Evolutionary conservation across 2,888 invertebrate genomes (phyloP).

Genomic region (Dioctria linearis): DNA sequence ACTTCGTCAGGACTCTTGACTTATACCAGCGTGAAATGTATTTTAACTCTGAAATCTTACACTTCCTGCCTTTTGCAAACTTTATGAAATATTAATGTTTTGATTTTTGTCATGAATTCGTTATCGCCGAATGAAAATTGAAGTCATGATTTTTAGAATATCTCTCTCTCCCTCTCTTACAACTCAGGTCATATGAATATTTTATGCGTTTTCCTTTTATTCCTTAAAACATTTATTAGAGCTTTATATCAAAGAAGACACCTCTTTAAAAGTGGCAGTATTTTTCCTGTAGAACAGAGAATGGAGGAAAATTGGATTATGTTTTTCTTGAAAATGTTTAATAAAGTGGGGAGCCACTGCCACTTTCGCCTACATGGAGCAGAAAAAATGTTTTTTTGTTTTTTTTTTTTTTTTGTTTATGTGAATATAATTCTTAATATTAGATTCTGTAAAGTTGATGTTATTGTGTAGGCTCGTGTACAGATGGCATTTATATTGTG

Average conservation of each 20-base stretch:
- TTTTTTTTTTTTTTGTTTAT: too few species aligned
- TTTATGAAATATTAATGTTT: slow-evolving; percentile 48
- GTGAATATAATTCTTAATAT: too few species aligned
- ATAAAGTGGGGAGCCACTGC: too few species aligned
- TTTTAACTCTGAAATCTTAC: slow-evolving; percentile 22
- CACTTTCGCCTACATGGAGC: too few species aligned
- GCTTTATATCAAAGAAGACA: slow-evolving; percentile 5
- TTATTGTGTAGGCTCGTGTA: too few species aligned
- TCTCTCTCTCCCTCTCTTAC: not conserved
- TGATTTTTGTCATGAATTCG: slow-evolving; percentile 49
- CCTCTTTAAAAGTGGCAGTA: not conserved
- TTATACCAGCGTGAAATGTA: slow-evolving; percentile 15
- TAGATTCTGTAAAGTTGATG: too few species aligned
- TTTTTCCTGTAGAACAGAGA: not conserved
- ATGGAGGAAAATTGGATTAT: not conserved
- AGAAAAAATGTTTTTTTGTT: too few species aligned
- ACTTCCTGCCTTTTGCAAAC: slow-evolving; percentile 38
- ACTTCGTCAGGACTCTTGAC: slow-evolving; percentile 27
- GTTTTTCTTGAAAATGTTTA: not conserved
- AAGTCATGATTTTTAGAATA: slow-evolving; percentile 45
- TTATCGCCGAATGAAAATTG: slow-evolving; percentile 32
- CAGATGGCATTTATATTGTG: too few species aligned
- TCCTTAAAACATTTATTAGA: slow-evolving; percentile 20
- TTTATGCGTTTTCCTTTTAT: slow-evolving; percentile 26
- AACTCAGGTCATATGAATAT: slow-evolving; percentile 31